Conservation (phyloP, 2,888 invertebrate species). For the Catocala fraxini region DNA sequence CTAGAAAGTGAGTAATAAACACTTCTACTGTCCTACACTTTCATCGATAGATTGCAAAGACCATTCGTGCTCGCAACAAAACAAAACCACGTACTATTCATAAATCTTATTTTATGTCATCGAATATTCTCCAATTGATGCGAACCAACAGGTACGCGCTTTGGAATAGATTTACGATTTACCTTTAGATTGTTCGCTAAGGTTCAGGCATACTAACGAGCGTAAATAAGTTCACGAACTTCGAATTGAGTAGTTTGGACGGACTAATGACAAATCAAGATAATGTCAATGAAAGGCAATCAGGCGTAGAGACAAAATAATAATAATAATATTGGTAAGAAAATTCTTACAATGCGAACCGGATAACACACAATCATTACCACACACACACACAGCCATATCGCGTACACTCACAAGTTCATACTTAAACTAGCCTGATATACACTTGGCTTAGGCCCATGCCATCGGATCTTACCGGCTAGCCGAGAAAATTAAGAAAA, state of each 20-base stretch:
- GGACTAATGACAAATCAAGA: conserved; percentile 5
- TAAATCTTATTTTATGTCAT: conserved; percentile 11
- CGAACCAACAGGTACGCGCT: conserved; percentile 1
- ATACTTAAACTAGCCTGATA: too few species aligned
- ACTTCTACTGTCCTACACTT: background rate
- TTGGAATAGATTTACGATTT: conserved; percentile 13
- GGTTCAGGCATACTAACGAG: conserved; percentile 10
- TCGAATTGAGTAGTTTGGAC: background rate
- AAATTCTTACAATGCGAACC: too few species aligned
- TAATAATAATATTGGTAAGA: too few species aligned
- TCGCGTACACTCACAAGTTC: too few species aligned
- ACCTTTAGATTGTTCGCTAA: conserved; percentile 4
- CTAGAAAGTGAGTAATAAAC: too few species aligned
- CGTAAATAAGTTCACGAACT: conserved; percentile 9
- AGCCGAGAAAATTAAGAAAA: too few species aligned
- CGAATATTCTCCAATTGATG: conserved; percentile 9
- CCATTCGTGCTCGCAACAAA: background rate
- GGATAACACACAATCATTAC: too few species aligned
- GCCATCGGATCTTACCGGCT: too few species aligned
- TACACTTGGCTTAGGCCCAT: too few species aligned
- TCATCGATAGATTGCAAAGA: too few species aligned
- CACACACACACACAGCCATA: too few species aligned
- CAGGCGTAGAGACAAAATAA: too few species aligned
- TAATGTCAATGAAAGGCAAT: background rate
- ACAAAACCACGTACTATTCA: conserved; percentile 1